Conservation (phyloP, 2,888 invertebrate species). For the Conops quadrifasciatus region DNA sequence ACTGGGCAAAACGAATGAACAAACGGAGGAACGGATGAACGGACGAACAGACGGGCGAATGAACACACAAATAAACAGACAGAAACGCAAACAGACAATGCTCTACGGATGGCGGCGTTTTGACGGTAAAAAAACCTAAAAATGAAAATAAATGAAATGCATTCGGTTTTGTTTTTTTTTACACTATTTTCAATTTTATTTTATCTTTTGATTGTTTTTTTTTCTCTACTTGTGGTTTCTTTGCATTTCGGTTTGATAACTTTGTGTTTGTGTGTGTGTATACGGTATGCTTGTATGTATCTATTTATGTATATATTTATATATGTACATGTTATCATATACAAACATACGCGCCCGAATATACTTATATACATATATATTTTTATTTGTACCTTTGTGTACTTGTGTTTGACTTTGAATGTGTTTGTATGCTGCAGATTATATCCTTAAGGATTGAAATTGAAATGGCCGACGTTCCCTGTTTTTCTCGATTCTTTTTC, state of each 20-base stretch:
- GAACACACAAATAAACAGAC: constrained; percentile 36
- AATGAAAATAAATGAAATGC: constrained; percentile 27
- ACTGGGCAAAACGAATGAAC: constrained; percentile 6
- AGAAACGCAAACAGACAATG: constrained; percentile 11
- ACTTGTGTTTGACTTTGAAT: not conserved
- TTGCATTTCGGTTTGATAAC: not conserved
- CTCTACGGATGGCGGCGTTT: constrained; percentile 24
- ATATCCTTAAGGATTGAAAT: constrained; percentile 32
- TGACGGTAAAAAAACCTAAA: constrained; percentile 25
- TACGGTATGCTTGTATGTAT: too few species aligned
- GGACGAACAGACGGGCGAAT: constrained; percentile 39
- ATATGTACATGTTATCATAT: not conserved
- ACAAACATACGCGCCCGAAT: not conserved
- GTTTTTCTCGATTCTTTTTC: constrained; percentile 23
- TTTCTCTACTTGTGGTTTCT: not conserved
- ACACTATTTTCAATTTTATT: not conserved
- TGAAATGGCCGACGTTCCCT: constrained; percentile 31
- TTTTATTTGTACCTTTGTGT: constrained; percentile 5
- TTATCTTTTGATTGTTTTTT: not conserved
- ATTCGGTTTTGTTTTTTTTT: constrained; percentile 27
- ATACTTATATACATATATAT: not conserved
- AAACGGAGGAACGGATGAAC: too few species aligned
- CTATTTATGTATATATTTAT: not conserved
- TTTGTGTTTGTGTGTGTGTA: not conserved
- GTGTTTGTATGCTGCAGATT: constrained; percentile 14